Percentiles rank a stretch among this genome's conserved stretches.
Conservation (phyloP, 1,140 invertebrate species). For the Drosophila tropicalis region DNA sequence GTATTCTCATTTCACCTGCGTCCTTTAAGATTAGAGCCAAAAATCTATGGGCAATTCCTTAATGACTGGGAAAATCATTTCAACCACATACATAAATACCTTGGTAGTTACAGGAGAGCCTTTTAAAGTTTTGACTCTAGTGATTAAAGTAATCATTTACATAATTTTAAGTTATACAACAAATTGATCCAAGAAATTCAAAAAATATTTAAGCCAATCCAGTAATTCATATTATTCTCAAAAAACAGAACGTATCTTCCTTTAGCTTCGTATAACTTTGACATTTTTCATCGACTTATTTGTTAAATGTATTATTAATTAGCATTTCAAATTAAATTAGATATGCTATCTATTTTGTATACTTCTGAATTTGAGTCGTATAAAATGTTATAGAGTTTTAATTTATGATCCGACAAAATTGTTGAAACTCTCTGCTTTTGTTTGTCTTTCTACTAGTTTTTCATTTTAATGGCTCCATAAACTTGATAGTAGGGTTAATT, state of each 20-base stretch:
- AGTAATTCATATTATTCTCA: no score
- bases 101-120: no score
- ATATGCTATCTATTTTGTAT: slow-evolving; percentile 10
- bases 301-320: slow-evolving; percentile 7
- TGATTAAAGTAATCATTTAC: no score
- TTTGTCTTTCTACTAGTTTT: slow-evolving; percentile 7
- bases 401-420: slow-evolving; percentile 8
- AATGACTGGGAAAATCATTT: no score
- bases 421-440: not conserved
- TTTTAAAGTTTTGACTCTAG: no score
- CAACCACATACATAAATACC: no score
- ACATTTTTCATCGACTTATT: slow-evolving; percentile 10
- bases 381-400: slow-evolving; percentile 8
- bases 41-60: no score
- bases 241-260: not conserved
- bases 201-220: no score
- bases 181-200: no score
- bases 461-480: not conserved
- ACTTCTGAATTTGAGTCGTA: slow-evolving; percentile 1
- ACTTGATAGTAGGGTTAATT: not conserved
- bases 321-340: slow-evolving; percentile 13
- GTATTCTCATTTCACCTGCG: no score
- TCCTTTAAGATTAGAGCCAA: no score
- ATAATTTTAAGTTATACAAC: no score
- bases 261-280: slow-evolving; percentile 1